phyloP scores from a whole-genome alignment of 2,113 vertebrate genomes.

The Holacanthus passer region DNA sequence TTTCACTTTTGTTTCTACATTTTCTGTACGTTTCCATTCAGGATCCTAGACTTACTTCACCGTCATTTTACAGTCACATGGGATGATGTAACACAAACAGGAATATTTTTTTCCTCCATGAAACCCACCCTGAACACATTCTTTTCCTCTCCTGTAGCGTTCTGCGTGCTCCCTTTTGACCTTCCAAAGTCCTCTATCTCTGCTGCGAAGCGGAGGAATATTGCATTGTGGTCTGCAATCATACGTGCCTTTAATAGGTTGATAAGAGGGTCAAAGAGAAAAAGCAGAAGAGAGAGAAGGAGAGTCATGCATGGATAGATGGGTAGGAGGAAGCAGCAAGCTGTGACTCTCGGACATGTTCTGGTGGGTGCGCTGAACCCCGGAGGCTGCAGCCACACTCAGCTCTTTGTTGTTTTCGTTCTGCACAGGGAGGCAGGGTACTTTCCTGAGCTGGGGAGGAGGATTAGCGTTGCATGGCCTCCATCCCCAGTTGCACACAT shows the following conservation, averaged over 20 bases:
- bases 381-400: slow-evolving; percentile 85
- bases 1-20: not conserved
- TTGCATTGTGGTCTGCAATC: slow-evolving; percentile 44
- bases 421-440: slow-evolving; percentile 82
- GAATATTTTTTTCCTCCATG: slow-evolving; percentile 21
- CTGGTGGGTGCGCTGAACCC: slow-evolving; percentile 83
- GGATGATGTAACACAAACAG: not conserved
- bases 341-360: slow-evolving; percentile 85
- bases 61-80: not conserved
- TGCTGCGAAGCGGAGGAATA: slow-evolving; percentile 6
- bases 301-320: slow-evolving; percentile 77
- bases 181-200: slow-evolving; percentile 55
- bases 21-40: not conserved
- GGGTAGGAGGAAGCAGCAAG: slow-evolving; percentile 79
- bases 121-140: slow-evolving; percentile 38
- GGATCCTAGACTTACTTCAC: not conserved
- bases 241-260: slow-evolving; percentile 58
- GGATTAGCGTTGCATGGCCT: slow-evolving; percentile 84
- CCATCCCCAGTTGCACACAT: slow-evolving; percentile 85
- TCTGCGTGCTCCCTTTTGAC: slow-evolving; percentile 64
- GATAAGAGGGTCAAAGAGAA: slow-evolving; percentile 58
- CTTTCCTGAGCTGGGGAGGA: slow-evolving; percentile 82
- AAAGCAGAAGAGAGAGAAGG: slow-evolving; percentile 51
- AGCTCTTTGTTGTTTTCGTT: slow-evolving; percentile 87
- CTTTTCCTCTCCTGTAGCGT: slow-evolving; percentile 40